Conservation (phyloP, 2,113 vertebrate species). For the Telmatochromis sp. region DNA sequence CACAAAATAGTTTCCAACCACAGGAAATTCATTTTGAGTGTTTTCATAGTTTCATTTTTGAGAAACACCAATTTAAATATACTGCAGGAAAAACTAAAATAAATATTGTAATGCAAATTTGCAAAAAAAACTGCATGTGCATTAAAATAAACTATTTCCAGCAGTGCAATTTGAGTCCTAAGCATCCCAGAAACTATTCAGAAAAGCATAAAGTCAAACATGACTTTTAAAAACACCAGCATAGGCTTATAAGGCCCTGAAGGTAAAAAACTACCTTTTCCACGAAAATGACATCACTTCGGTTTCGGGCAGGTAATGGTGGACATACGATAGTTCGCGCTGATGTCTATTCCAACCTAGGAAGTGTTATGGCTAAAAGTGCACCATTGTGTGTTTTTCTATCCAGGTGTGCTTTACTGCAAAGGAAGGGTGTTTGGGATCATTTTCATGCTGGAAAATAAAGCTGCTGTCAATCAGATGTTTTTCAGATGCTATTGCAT, state of each 20-base stretch:
- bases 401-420: not conserved
- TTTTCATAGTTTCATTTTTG: not conserved
- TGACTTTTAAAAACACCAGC: not conserved
- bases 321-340: fast-evolving
- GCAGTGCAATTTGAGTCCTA: not conserved
- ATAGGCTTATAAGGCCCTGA: not conserved
- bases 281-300: not conserved
- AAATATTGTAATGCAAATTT: not conserved
- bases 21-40: not conserved
- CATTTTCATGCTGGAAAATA: not conserved
- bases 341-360: not conserved
- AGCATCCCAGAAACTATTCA: not conserved
- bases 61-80: not conserved
- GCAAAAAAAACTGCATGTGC: not conserved
- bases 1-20: not conserved
- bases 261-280: not conserved
- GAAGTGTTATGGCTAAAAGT: not conserved
- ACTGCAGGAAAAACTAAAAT: not conserved
- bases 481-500: not conserved
- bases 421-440: not conserved
- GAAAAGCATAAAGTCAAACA: not conserved
- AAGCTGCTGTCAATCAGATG: not conserved
- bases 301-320: not conserved
- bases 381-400: not conserved
- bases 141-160: not conserved